A percentile compares a stretch with the other conserved stretches of the same genome.
phyloP scores from a whole-genome alignment of 2,888 invertebrate species.

The Drosophila histrio region DNA sequence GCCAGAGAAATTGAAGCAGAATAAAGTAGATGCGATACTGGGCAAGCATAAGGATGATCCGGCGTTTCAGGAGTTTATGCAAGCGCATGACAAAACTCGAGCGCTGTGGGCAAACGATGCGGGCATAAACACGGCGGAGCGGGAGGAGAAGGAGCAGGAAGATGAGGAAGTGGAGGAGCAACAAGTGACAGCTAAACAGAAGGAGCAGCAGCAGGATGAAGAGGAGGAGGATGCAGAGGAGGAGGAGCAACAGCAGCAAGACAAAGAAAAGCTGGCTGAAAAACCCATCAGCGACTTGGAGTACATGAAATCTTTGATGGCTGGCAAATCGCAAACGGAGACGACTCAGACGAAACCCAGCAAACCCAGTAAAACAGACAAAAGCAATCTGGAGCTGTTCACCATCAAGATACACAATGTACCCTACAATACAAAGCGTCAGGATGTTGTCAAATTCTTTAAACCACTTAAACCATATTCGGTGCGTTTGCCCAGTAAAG shows the following conservation, averaged over 20 bases:
- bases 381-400: conserved; percentile 84
- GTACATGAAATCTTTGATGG: conserved; percentile 90
- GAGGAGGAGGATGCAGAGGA: conserved; percentile 59
- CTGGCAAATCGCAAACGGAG: conserved; percentile 58
- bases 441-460: conserved; percentile 93
- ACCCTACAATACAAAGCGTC: conserved; percentile 91
- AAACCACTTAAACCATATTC: conserved; percentile 91
- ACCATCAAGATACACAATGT: conserved; percentile 91
- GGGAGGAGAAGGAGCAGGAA: conserved; percentile 43
- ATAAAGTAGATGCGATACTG: conserved; percentile 88
- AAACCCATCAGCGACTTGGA: conserved; percentile 91
- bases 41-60: conserved; percentile 94
- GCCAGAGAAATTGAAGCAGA: conserved; percentile 81
- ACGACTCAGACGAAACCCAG: too few relatives aligned
- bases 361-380: conserved; percentile 58
- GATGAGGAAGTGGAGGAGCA: background rate
- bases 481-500: conserved; percentile 90
- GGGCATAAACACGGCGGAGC: conserved; percentile 30
- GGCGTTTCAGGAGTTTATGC: conserved; percentile 94
- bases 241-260: conserved; percentile 80
- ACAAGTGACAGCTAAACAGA: conserved; percentile 77
- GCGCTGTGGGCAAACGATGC: conserved; percentile 86
- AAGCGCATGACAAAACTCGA: conserved; percentile 89
- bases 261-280: conserved; percentile 87
- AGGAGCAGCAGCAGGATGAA: conserved; percentile 84